Evolutionary conservation across 2,888 invertebrate species (phyloP).

Genomic region (Petrolisthes manimaculis): DNA sequence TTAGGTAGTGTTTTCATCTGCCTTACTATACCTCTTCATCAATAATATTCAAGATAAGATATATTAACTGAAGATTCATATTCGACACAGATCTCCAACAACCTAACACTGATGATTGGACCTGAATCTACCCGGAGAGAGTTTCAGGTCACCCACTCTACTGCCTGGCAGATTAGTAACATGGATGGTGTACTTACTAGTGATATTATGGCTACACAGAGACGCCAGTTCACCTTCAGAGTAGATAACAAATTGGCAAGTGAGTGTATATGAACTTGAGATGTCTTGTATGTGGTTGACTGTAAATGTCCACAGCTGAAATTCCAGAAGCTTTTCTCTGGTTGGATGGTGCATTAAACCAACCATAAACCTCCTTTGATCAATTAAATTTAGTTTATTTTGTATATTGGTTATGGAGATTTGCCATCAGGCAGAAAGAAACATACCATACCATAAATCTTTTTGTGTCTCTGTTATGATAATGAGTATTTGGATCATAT

Average conservation of each 20-base stretch:
- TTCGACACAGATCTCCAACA: slow-evolving; percentile 28
- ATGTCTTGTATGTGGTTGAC: not conserved
- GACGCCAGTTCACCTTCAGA: not conserved
- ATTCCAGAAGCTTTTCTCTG: too few species aligned
- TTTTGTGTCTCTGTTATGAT: too few species aligned
- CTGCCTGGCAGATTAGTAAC: slow-evolving; percentile 28
- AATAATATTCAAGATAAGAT: not conserved
- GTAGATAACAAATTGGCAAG: not conserved
- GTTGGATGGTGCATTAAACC: too few species aligned
- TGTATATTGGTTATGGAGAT: too few species aligned
- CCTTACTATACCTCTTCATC: too few species aligned
- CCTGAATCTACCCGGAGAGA: slow-evolving; percentile 17
- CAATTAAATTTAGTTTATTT: too few species aligned
- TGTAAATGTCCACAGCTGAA: too few species aligned
- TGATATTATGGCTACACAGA: not conserved
- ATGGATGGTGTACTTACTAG: not conserved
- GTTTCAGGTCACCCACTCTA: slow-evolving; percentile 39
- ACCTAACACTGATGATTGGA: slow-evolving; percentile 42
- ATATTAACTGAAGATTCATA: not conserved
- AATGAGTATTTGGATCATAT: too few species aligned
- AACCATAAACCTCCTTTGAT: too few species aligned
- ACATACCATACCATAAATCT: too few species aligned
- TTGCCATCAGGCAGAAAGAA: too few species aligned
- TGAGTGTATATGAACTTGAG: not conserved
- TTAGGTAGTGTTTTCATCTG: too few species aligned